Percentiles rank a stretch among this genome's conserved stretches.
Conservation (phyloP, 2,888 invertebrate species). For the Drosophila maculinotata region DNA sequence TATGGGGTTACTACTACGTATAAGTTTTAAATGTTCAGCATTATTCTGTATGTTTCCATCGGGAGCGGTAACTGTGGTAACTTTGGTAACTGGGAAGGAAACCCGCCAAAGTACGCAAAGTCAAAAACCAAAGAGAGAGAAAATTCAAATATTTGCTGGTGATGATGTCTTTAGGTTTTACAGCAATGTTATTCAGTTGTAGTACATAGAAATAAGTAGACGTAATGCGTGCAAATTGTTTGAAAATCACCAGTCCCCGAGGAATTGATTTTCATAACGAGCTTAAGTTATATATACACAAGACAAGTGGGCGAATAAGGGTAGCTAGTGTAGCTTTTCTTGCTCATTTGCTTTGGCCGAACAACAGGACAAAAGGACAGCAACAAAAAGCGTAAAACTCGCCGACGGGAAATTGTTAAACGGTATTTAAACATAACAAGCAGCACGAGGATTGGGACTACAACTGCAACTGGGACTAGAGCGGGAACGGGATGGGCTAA, state of each 20-base stretch:
- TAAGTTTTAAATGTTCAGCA: too few relatives aligned
- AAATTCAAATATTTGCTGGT: neutral
- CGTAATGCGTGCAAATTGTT: slow-evolving; percentile 71
- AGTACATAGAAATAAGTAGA: slow-evolving; percentile 6
- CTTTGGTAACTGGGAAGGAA: too few relatives aligned
- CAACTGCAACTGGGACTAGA: slow-evolving; percentile 13
- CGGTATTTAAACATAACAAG: slow-evolving; percentile 79
- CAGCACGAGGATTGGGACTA: slow-evolving; percentile 26
- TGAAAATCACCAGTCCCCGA: slow-evolving; percentile 65
- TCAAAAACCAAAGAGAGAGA: neutral
- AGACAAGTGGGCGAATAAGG: slow-evolving; percentile 34
- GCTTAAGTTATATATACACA: slow-evolving; percentile 36
- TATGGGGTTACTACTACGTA: too few relatives aligned
- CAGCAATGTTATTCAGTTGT: neutral
- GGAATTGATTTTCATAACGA: slow-evolving; percentile 55
- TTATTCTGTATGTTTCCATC: too few relatives aligned
- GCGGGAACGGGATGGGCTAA: slow-evolving; percentile 46
- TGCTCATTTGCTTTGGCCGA: slow-evolving; percentile 47
- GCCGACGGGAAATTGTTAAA: slow-evolving; percentile 81
- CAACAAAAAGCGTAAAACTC: slow-evolving; percentile 34
- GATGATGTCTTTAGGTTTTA: neutral
- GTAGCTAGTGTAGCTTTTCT: slow-evolving; percentile 42
- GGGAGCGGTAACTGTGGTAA: too few relatives aligned
- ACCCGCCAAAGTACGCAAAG: too few relatives aligned
- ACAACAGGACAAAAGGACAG: slow-evolving; percentile 15